Evolutionary conservation across 1,140 invertebrate species (phyloP).

Genomic region (Temnothorax nylanderi): DNA sequence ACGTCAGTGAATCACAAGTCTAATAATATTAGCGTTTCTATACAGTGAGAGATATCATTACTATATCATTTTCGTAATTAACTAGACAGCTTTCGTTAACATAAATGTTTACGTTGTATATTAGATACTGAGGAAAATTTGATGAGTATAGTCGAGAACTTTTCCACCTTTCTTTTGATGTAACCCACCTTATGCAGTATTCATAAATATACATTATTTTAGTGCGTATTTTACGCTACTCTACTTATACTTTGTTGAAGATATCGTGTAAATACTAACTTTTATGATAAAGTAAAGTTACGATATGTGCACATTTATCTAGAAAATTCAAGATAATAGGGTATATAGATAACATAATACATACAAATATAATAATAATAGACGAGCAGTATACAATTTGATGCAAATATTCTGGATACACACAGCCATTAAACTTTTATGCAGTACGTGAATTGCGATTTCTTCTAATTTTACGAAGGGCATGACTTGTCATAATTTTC

Average conservation of each 20-base stretch:
- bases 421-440: constrained; percentile 14
- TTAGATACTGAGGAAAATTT: constrained; percentile 5
- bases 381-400: neutral
- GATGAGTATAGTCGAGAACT: neutral
- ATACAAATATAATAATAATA: neutral
- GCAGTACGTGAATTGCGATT: neutral
- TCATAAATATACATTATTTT: constrained; percentile 7
- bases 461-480: constrained; percentile 30
- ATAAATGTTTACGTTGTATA: neutral
- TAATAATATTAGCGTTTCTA: constrained; percentile 5
- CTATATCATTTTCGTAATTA: constrained; percentile 15
- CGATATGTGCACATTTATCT: neutral
- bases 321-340: constrained; percentile 18
- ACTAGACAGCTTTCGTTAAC: neutral
- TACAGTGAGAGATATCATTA: neutral
- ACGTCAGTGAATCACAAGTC: neutral
- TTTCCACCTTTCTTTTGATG: neutral
- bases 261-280: constrained; percentile 2
- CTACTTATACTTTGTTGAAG: neutral
- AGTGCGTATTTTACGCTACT: neutral
- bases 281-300: constrained; percentile 23
- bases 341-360: neutral
- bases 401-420: neutral
- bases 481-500: constrained; percentile 67
- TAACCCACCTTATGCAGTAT: neutral